Conservation (phyloP, 2,797 vertebrate species). For the Sarcophilus harrisii region DNA sequence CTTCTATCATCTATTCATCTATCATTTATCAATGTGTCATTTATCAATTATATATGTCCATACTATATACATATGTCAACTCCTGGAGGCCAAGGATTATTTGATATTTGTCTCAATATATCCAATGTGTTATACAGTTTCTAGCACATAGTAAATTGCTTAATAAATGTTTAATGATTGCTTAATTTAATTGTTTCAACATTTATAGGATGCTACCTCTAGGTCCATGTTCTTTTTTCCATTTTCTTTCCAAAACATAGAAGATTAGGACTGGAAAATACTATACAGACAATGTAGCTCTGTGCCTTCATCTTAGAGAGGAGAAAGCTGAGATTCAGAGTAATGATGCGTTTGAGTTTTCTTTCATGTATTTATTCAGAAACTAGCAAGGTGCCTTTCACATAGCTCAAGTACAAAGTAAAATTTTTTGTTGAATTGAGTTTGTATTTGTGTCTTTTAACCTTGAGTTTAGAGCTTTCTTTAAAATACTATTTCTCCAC, state of each 20-base stretch:
- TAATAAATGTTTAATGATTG: neutral
- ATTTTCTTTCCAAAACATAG: neutral
- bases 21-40: no score
- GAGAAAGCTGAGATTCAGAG: neutral
- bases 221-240: neutral
- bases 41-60: no score
- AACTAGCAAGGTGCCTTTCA: neutral
- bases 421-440: neutral
- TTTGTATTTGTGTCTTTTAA: neutral
- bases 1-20: neutral
- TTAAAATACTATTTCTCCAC: neutral
- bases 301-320: neutral
- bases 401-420: neutral
- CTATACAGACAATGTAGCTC: neutral
- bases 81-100: neutral
- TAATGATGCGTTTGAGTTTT: neutral
- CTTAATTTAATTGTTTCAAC: neutral
- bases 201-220: neutral
- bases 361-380: neutral
- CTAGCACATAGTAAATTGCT: neutral
- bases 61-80: neutral
- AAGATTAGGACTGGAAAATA: neutral
- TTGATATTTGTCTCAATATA: neutral
- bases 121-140: neutral
- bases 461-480: neutral